phyloP scores from a whole-genome alignment of 2,113 vertebrate genomes.

The Heterochromis multidens region DNA sequence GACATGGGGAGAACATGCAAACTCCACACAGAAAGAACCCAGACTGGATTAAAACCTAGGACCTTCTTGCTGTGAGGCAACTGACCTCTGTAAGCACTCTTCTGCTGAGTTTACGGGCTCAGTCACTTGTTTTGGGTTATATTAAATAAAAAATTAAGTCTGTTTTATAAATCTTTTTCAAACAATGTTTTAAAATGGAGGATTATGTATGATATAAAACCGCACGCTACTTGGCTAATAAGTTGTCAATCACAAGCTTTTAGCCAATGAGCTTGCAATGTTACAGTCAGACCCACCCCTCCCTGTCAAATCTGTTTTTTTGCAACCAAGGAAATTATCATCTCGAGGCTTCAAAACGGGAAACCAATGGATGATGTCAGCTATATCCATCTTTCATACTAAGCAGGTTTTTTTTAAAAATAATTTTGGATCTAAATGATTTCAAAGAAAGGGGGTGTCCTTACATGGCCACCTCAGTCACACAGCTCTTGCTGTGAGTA shows the following conservation, averaged over 20 bases:
- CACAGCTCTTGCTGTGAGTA: neutral
- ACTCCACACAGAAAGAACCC: too few species aligned
- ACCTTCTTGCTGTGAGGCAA: too few species aligned
- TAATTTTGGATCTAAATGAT: neutral
- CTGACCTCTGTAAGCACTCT: neutral
- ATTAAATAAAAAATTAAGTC: neutral
- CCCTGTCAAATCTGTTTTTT: too few species aligned
- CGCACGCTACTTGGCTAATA: neutral
- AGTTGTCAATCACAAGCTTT: neutral
- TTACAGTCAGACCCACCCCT: neutral
- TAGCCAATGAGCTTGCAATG: neutral
- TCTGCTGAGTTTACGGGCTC: neutral
- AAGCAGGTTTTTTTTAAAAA: too few species aligned
- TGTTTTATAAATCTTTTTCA: rapidly evolving
- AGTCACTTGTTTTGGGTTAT: neutral
- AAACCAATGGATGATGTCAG: too few species aligned
- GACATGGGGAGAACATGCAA: too few species aligned
- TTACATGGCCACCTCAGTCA: neutral
- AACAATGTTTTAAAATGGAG: neutral
- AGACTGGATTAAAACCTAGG: too few species aligned
- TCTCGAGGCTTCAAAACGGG: too few species aligned
- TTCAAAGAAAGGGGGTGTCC: neutral
- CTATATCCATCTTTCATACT: too few species aligned
- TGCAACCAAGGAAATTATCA: too few species aligned
- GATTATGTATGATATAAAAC: neutral